These are phyloP conservation scores for Gallinago nigripennis DNA, from an alignment of 2,797 vertebrate genomes.

Conservation along the genomic window DNA sequence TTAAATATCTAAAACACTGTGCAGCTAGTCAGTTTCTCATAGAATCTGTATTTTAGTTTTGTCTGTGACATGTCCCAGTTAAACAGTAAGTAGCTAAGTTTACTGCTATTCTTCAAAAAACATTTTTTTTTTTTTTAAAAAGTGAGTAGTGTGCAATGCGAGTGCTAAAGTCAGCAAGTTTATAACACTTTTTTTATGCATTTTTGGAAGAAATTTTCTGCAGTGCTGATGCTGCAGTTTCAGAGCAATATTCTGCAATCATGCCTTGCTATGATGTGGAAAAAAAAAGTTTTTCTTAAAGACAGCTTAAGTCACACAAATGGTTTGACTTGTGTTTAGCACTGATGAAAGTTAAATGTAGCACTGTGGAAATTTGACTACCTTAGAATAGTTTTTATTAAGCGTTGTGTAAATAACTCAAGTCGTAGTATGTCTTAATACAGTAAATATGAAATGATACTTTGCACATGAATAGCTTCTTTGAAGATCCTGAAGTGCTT, in stretches of 20 bases:
- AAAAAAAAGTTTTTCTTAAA: not conserved
- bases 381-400: not conserved
- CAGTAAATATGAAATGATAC: not conserved
- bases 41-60: not conserved
- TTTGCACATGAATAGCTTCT: not conserved
- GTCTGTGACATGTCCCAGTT: not conserved
- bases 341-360: not conserved
- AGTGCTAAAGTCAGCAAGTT: not conserved
- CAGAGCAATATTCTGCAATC: not conserved
- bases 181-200: not conserved
- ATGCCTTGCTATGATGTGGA: not conserved
- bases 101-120: not conserved
- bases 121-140: not conserved
- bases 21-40: not conserved
- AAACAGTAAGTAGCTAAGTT: not conserved
- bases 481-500: not conserved
- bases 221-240: not conserved
- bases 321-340: not conserved
- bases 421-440: not conserved
- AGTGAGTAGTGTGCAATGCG: fast-evolving
- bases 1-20: not conserved
- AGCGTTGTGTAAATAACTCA: not conserved
- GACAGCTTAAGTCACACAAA: not conserved
- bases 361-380: not conserved
- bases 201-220: not conserved